A percentile compares a stretch with the other conserved stretches of the same genome.
These are phyloP conservation scores for Disparrhopalites patrizii DNA, from an alignment of 2,888 invertebrate species.

Conservation along the genomic window DNA sequence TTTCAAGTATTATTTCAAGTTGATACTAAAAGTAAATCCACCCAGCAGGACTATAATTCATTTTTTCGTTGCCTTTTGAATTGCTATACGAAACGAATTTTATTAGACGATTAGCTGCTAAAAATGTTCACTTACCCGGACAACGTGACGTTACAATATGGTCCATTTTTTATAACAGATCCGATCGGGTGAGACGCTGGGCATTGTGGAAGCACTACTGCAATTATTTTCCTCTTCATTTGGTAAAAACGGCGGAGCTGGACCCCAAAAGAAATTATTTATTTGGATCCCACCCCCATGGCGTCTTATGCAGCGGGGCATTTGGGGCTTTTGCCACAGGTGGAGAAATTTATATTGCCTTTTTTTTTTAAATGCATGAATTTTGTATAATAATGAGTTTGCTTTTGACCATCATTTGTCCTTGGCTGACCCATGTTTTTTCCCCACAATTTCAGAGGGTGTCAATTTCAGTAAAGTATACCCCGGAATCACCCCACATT, in stretches of 20 bases:
- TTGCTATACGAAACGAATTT: too few species aligned
- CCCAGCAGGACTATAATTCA: too few species aligned
- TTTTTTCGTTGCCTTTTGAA: too few species aligned
- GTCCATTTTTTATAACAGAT: conserved; percentile 7
- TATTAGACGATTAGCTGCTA: too few species aligned
- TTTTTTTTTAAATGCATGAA: neutral
- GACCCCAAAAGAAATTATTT: conserved; percentile 77
- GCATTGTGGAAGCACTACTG: conserved; percentile 67
- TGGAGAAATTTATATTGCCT: neutral
- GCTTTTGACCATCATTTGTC: too few species aligned
- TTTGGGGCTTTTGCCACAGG: conserved; percentile 30
- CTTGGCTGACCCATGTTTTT: too few species aligned
- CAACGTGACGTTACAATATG: too few species aligned
- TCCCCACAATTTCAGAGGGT: conserved; percentile 20
- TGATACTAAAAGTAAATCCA: too few species aligned
- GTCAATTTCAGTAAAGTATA: conserved; percentile 54
- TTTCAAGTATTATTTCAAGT: neutral
- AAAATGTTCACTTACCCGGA: too few species aligned
- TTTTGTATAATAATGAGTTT: neutral
- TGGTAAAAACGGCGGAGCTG: conserved; percentile 77
- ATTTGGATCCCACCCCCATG: conserved; percentile 86
- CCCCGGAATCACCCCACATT: conserved; percentile 61
- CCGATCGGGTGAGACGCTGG: conserved; percentile 63
- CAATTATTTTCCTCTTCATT: conserved; percentile 51
- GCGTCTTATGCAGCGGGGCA: conserved; percentile 72